Evolutionary conservation across 2,888 invertebrate species (phyloP).

Genomic region (Metopia argyrocephala): DNA sequence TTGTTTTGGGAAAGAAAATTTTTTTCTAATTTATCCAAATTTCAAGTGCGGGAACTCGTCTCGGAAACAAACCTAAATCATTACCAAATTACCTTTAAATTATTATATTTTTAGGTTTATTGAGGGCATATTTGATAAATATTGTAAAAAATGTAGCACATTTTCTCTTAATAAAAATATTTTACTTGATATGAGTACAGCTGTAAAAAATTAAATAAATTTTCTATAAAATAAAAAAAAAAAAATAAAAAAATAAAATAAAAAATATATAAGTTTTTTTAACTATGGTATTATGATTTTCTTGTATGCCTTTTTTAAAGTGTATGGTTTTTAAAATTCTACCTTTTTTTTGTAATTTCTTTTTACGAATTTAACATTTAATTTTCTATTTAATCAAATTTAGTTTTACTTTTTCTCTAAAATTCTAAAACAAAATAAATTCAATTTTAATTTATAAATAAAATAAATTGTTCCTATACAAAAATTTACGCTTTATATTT

Average conservation of each 20-base stretch:
- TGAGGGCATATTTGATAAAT: too few relatives aligned
- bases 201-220: too few relatives aligned
- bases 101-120: too few relatives aligned
- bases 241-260: not conserved
- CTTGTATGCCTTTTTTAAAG: slow-evolving; percentile 26
- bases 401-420: not conserved
- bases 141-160: too few relatives aligned
- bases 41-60: too few relatives aligned
- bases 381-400: not conserved
- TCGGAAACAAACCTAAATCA: too few relatives aligned
- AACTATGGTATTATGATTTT: slow-evolving; percentile 45
- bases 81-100: too few relatives aligned
- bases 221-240: not conserved
- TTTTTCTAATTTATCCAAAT: too few relatives aligned
- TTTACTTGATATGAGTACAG: too few relatives aligned
- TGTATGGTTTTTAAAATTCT: not conserved
- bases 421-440: not conserved
- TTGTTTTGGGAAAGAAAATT: too few relatives aligned
- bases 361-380: slow-evolving; percentile 49
- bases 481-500: slow-evolving; percentile 28
- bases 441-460: slow-evolving; percentile 27
- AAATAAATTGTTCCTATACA: not conserved
- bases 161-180: too few relatives aligned
- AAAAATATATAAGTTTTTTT: not conserved
- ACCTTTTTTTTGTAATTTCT: not conserved